Evolutionary conservation across 1,140 invertebrate genomes (phyloP).

Genomic region (Dreissena polymorpha): DNA sequence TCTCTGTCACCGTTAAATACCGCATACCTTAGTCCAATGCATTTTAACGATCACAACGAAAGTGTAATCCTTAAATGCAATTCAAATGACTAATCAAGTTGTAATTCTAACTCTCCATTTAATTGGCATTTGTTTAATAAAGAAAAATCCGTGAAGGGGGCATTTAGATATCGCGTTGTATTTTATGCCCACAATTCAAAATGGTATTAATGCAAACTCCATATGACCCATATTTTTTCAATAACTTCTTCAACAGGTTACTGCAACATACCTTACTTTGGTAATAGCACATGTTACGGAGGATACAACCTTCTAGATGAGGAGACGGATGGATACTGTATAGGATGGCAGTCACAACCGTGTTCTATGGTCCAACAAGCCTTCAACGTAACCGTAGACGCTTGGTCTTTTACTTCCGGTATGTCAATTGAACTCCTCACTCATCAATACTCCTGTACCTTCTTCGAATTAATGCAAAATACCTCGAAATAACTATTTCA

Average conservation of each 20-base stretch:
- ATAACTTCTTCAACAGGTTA: neutral
- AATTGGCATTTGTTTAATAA: neutral
- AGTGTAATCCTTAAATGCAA: neutral
- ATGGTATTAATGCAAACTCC: neutral
- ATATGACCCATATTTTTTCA: neutral
- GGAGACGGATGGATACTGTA: neutral
- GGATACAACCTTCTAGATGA: conserved; percentile 9
- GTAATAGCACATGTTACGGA: neutral
- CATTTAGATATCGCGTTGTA: neutral
- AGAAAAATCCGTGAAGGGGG: too few species aligned
- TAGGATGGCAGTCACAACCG: neutral
- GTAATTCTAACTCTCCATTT: neutral
- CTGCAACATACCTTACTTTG: conserved; percentile 25
- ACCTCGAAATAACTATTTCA: neutral
- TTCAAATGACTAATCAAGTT: neutral
- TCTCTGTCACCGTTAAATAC: neutral
- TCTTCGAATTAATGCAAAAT: neutral
- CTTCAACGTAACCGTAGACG: neutral
- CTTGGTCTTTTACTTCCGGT: conserved; percentile 35
- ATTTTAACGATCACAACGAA: neutral
- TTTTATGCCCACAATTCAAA: neutral
- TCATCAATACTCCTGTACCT: neutral
- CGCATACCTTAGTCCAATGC: too few species aligned
- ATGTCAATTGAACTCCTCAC: neutral
- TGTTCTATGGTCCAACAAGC: neutral